Percentiles rank a stretch among this genome's conserved stretches.
Conservation (phyloP, 2,888 invertebrate species). For the Philopedon plagiatum region DNA sequence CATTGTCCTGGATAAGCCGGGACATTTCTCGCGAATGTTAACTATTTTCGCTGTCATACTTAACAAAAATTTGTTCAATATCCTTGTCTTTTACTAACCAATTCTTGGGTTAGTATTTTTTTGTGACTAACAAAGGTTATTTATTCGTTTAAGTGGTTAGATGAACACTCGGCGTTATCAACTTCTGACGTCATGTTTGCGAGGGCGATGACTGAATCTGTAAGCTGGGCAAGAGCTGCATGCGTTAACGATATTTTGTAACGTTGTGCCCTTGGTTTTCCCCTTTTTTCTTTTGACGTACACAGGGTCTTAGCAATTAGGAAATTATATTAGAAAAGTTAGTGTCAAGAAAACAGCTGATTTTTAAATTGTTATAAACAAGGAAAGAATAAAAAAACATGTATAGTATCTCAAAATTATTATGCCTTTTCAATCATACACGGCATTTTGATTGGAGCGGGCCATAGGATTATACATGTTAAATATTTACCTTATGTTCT, state of each 20-base stretch:
- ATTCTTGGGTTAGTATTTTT: not conserved
- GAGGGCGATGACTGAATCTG: slow-evolving; percentile 79
- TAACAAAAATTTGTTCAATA: slow-evolving; percentile 4
- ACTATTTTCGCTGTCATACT: too few relatives aligned
- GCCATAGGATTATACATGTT: too few relatives aligned
- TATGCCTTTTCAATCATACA: too few relatives aligned
- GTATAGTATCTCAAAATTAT: too few relatives aligned
- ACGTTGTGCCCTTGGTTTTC: not conserved
- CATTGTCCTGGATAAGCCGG: too few relatives aligned
- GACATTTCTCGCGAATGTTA: too few relatives aligned
- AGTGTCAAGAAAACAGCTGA: not conserved
- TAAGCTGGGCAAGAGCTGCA: slow-evolving; percentile 70
- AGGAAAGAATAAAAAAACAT: too few relatives aligned
- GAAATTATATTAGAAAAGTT: not conserved
- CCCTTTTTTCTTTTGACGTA: not conserved
- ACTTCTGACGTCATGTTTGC: slow-evolving; percentile 78
- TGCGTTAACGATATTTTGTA: slow-evolving; percentile 20
- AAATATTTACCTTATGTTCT: too few relatives aligned
- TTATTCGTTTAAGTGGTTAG: slow-evolving; percentile 74
- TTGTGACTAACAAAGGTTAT: slow-evolving; percentile 46
- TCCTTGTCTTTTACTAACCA: not conserved
- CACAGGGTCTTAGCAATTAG: not conserved
- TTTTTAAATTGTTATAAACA: not conserved
- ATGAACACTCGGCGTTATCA: slow-evolving; percentile 81
- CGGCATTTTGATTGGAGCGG: too few relatives aligned